phyloP scores from a whole-genome alignment of 2,888 invertebrate species.

The Drosophila stalkeri region DNA sequence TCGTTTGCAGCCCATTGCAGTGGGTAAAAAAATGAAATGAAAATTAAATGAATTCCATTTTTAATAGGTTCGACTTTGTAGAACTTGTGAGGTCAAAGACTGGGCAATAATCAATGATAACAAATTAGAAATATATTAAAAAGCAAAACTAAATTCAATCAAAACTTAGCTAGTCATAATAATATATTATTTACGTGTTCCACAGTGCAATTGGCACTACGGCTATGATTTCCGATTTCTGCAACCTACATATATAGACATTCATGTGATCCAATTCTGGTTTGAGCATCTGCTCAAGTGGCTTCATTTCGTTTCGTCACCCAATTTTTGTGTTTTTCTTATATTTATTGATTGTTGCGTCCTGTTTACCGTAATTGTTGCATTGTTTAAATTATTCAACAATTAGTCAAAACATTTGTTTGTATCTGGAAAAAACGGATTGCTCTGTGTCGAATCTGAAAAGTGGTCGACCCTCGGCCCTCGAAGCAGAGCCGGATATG shows the following conservation, averaged over 20 bases:
- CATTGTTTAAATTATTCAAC: constrained; percentile 19
- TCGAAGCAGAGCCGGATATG: constrained; percentile 67
- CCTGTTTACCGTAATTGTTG: constrained; percentile 68
- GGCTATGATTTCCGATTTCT: no score
- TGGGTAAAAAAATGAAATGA: neutral
- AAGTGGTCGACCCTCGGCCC: constrained; percentile 57
- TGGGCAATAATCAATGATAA: neutral
- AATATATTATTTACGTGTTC: no score
- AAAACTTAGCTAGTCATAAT: no score
- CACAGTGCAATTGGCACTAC: no score
- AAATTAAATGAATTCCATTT: neutral
- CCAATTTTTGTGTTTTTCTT: constrained; percentile 39
- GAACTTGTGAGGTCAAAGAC: neutral
- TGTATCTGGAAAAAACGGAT: constrained; percentile 14
- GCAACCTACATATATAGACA: neutral
- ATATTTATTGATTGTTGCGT: constrained; percentile 35
- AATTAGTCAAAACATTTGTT: constrained; percentile 61
- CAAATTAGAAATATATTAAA: neutral
- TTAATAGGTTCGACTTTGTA: neutral
- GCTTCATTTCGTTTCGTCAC: constrained; percentile 45
- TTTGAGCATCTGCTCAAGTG: neutral
- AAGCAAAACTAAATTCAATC: neutral
- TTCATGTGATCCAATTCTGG: neutral
- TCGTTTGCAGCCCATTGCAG: constrained; percentile 30
- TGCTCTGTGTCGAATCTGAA: constrained; percentile 15